Conservation (phyloP, 2,888 invertebrate species). For the Pandemis corylana region DNA sequence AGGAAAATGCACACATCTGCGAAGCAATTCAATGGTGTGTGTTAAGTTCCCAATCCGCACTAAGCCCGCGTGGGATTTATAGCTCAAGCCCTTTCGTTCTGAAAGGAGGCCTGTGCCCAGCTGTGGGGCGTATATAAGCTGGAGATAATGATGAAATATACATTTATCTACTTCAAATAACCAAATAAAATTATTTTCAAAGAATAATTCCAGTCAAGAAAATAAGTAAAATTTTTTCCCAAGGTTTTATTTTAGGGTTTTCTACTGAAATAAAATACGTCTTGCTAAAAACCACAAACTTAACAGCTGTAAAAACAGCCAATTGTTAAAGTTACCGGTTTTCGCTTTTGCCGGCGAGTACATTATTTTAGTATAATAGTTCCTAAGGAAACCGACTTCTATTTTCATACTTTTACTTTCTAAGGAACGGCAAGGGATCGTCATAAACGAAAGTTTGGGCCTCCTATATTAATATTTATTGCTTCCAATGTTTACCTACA, state of each 20-base stretch:
- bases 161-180: no score
- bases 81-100: no score
- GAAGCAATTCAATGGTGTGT: no score
- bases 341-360: constrained; percentile 52
- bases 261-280: constrained; percentile 1
- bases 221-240: neutral
- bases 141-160: no score
- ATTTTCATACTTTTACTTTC: constrained; percentile 61
- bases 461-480: constrained; percentile 79
- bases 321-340: constrained; percentile 49
- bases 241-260: neutral
- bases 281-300: constrained; percentile 37
- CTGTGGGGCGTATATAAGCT: no score
- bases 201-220: no score
- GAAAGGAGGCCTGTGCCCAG: no score
- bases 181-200: neutral
- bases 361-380: constrained; percentile 51
- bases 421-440: constrained; percentile 56
- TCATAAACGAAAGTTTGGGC: constrained; percentile 73
- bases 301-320: constrained; percentile 48
- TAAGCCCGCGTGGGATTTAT: no score
- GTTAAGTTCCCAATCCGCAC: no score
- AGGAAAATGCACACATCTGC: no score
- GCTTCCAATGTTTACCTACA: constrained; percentile 68
- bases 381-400: constrained; percentile 53